A percentile compares a stretch with the other conserved stretches of the same genome.
These are phyloP conservation scores for Laodelphax striatellus DNA, from an alignment of 1,140 invertebrate species.

Conservation along the genomic window DNA sequence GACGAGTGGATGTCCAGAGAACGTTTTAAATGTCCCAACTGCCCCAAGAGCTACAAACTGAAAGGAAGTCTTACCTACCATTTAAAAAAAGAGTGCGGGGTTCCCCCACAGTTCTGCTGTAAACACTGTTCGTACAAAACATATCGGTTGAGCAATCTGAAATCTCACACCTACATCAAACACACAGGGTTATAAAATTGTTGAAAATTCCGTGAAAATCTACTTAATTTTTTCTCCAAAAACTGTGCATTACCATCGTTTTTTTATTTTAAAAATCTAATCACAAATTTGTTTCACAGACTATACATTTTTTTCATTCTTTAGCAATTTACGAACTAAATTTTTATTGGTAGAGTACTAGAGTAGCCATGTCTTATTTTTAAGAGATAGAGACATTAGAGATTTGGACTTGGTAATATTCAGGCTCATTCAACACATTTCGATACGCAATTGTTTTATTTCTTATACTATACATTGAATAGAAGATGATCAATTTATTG, in stretches of 20 bases:
- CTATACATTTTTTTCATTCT: no score
- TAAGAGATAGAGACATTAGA: no score
- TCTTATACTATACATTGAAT: no score
- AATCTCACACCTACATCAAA: neutral
- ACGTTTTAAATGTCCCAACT: constrained; percentile 24
- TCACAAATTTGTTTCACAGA: no score
- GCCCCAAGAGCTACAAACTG: constrained; percentile 28
- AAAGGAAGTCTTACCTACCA: constrained; percentile 11
- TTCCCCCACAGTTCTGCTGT: neutral
- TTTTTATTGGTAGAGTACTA: no score
- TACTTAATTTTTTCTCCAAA: neutral
- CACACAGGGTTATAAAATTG: neutral
- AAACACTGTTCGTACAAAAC: neutral
- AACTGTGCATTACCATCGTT: neutral
- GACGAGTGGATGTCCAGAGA: neutral
- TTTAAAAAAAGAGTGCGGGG: constrained; percentile 3
- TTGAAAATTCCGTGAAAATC: neutral
- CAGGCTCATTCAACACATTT: no score
- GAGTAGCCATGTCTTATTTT: no score
- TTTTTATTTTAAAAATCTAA: no score
- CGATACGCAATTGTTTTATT: no score
- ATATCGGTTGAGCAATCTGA: neutral
- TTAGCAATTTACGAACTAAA: no score
- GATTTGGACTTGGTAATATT: no score
- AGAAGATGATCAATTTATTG: no score